A percentile compares a stretch with the other conserved stretches of the same genome.
Evolutionary conservation across 2,888 invertebrate genomes (phyloP).

Genomic region (Andrena bucephala): DNA sequence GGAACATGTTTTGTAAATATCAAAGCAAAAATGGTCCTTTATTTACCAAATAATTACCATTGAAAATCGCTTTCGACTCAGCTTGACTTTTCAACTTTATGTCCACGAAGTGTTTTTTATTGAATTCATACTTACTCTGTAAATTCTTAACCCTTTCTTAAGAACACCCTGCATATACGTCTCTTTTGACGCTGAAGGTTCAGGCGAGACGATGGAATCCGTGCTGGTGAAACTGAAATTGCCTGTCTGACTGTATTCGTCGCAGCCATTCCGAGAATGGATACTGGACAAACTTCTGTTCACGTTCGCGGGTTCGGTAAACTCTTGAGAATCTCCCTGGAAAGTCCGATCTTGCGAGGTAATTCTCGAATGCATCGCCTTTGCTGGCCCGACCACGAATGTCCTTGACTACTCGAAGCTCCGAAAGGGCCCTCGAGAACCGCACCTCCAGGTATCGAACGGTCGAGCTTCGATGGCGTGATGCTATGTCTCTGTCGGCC

Average conservation of each 20-base stretch:
- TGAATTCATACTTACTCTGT: too few relatives aligned
- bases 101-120: too few relatives aligned
- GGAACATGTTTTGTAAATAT: too few relatives aligned
- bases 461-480: constrained; percentile 18
- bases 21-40: too few relatives aligned
- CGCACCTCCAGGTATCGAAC: constrained; percentile 59
- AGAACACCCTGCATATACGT: too few relatives aligned
- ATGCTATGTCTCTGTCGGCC: not conserved
- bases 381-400: constrained; percentile 27
- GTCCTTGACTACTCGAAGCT: constrained; percentile 42
- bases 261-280: constrained; percentile 7
- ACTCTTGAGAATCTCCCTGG: constrained; percentile 47
- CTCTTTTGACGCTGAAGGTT: not conserved
- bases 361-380: constrained; percentile 45
- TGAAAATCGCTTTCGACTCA: too few relatives aligned
- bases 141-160: too few relatives aligned
- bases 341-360: constrained; percentile 34
- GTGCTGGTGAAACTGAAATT: constrained; percentile 16
- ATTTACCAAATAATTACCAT: too few relatives aligned
- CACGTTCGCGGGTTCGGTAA: constrained; percentile 12
- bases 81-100: too few relatives aligned
- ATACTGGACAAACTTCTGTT: constrained; percentile 32
- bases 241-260: constrained; percentile 22
- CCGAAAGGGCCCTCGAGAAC: constrained; percentile 53
- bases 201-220: not conserved